Conservation (phyloP, 2,888 invertebrate species). For the Xestia sexstrigata region DNA sequence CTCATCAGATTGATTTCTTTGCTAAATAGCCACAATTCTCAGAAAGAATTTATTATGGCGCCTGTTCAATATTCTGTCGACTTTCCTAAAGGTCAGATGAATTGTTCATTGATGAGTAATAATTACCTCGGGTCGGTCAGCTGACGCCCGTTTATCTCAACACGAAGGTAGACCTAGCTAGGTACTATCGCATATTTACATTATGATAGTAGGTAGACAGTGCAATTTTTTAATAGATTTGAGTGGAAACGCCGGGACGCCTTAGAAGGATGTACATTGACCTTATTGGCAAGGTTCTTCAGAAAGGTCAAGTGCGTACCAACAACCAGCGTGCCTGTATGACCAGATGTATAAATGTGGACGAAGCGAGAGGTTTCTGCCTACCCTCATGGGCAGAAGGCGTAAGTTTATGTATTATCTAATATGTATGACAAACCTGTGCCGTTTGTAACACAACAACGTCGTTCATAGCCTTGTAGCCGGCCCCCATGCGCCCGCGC, state of each 20-base stretch:
- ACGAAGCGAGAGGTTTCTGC: not conserved
- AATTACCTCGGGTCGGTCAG: slow-evolving; percentile 4
- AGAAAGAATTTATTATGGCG: not conserved
- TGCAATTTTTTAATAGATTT: not conserved
- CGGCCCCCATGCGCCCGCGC: slow-evolving; percentile 97
- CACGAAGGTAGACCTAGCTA: slow-evolving; percentile 1
- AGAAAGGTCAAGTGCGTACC: not conserved
- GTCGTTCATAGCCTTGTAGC: slow-evolving; percentile 98
- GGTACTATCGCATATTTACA: not conserved
- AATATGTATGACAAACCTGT: slow-evolving; percentile 87
- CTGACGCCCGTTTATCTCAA: slow-evolving; percentile 1
- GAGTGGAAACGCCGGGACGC: not conserved
- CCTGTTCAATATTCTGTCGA: not conserved
- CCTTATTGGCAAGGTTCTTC: not conserved
- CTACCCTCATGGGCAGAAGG: too few species aligned
- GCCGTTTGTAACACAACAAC: slow-evolving; percentile 98
- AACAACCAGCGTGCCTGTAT: not conserved
- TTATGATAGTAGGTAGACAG: not conserved
- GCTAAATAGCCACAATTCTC: not conserved
- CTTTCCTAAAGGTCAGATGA: slow-evolving; percentile 15
- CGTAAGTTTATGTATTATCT: not conserved
- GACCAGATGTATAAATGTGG: not conserved
- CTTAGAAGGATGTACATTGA: not conserved
- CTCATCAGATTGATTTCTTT: not conserved
- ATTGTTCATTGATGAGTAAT: slow-evolving; percentile 22